Conservation (phyloP, 2,797 vertebrate genomes). For the Xiphorhynchus erythropygius region DNA sequence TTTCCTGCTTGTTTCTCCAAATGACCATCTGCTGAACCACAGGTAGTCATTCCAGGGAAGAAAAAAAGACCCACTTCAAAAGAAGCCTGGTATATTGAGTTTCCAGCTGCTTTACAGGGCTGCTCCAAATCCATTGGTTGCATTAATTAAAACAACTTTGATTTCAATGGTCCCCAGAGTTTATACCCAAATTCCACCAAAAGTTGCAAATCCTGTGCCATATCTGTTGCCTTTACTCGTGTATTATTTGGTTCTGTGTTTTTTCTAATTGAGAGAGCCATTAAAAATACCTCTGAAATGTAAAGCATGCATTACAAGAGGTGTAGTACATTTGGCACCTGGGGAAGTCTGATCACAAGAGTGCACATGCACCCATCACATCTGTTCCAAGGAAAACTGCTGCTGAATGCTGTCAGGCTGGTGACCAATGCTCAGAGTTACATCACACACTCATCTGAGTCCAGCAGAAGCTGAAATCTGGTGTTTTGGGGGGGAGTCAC, state of each 20-base stretch:
- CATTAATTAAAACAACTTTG: background rate
- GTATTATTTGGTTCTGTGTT: background rate
- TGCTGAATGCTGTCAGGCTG: accelerated
- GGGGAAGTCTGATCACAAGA: accelerated
- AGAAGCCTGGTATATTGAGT: background rate
- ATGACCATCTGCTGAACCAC: background rate
- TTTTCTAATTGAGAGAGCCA: background rate
- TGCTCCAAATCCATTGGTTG: background rate
- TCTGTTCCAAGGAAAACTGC: background rate
- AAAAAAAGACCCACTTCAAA: background rate
- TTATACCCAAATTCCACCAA: background rate
- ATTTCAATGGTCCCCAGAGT: background rate
- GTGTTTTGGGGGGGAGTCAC: background rate
- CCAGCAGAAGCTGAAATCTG: background rate
- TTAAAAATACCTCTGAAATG: background rate
- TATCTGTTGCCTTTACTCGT: accelerated
- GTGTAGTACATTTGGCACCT: background rate
- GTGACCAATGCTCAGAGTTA: background rate
- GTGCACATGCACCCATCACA: accelerated
- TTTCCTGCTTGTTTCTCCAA: background rate
- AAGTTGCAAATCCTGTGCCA: accelerated
- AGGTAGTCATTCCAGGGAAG: background rate
- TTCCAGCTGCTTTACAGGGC: background rate
- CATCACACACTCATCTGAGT: accelerated
- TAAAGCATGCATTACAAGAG: background rate